Conservation (phyloP, 2,797 vertebrate genomes). For the Pseudomugil gertrudae region DNA sequence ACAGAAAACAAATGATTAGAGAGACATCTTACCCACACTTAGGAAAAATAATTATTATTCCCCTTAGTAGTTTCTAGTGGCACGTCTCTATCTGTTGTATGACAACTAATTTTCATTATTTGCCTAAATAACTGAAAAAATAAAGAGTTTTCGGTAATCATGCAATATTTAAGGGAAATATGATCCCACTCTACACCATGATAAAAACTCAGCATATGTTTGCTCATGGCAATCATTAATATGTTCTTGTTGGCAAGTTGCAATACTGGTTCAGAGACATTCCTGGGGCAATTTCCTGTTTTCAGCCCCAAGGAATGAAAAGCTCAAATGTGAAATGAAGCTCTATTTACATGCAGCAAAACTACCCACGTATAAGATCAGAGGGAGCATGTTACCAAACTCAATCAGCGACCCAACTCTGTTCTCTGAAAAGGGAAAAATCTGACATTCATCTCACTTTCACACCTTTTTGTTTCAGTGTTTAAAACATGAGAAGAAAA, state of each 20-base stretch:
- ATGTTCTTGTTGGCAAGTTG: conserved; percentile 24
- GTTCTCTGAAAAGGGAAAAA: background rate
- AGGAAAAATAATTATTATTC: background rate
- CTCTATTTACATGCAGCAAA: background rate
- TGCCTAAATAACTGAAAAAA: conserved; percentile 7
- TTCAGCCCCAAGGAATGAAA: conserved; percentile 20
- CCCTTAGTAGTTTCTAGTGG: background rate
- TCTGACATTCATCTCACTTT: conserved; percentile 19
- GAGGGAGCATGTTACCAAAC: background rate
- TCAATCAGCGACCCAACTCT: background rate
- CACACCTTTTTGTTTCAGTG: conserved; percentile 23
- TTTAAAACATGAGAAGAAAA: conserved; percentile 29
- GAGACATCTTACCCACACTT: background rate
- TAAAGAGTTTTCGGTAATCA: conserved; percentile 20
- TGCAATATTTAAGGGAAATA: background rate
- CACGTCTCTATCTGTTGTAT: background rate
- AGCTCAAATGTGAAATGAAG: conserved; percentile 9
- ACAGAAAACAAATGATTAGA: conserved; percentile 15
- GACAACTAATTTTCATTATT: background rate
- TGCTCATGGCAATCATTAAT: conserved; percentile 41
- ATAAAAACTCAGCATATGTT: conserved; percentile 45
- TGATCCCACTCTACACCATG: background rate
- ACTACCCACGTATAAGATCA: background rate
- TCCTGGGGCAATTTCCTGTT: conserved; percentile 40
- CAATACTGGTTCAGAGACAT: conserved; percentile 17